A percentile compares a stretch with the other conserved stretches of the same genome.
phyloP scores from a whole-genome alignment of 2,888 invertebrate species.

The Craniophora ligustri region DNA sequence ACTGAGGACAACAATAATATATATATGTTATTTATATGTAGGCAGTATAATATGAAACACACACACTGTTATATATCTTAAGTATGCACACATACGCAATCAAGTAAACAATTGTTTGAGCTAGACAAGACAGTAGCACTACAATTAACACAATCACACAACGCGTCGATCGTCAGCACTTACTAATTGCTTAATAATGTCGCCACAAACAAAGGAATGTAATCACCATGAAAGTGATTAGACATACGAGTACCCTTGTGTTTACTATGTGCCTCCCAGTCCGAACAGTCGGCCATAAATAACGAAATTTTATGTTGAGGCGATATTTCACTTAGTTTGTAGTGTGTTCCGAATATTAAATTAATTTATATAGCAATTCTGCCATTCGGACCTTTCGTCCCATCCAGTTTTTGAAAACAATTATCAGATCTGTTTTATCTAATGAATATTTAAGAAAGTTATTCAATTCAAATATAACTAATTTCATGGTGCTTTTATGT shows the following conservation, averaged over 20 bases:
- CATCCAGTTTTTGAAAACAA: no score
- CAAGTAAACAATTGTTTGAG: conserved; percentile 2
- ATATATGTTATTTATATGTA: background rate
- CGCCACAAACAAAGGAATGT: conserved; percentile 2
- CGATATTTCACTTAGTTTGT: background rate
- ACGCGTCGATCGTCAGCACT: conserved; percentile 4
- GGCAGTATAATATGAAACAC: no score
- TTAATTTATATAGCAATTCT: no score
- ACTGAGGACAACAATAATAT: no score
- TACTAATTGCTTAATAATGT: conserved; percentile 37
- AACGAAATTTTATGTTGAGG: background rate
- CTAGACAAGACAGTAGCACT: conserved; percentile 23
- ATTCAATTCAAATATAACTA: no score
- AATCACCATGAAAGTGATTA: conserved; percentile 14
- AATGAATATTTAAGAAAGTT: no score
- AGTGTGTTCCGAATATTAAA: no score
- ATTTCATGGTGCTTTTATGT: no score
- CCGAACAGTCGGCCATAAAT: conserved; percentile 17
- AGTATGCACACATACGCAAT: conserved; percentile 1
- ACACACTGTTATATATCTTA: background rate
- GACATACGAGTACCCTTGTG: conserved; percentile 5
- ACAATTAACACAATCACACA: conserved; percentile 37
- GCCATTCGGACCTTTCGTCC: no score
- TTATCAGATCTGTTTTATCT: no score
- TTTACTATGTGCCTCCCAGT: conserved; percentile 6